Evolutionary conservation across 2,113 vertebrate species (phyloP).

Genomic region (Chaetorhynchus papuensis): DNA sequence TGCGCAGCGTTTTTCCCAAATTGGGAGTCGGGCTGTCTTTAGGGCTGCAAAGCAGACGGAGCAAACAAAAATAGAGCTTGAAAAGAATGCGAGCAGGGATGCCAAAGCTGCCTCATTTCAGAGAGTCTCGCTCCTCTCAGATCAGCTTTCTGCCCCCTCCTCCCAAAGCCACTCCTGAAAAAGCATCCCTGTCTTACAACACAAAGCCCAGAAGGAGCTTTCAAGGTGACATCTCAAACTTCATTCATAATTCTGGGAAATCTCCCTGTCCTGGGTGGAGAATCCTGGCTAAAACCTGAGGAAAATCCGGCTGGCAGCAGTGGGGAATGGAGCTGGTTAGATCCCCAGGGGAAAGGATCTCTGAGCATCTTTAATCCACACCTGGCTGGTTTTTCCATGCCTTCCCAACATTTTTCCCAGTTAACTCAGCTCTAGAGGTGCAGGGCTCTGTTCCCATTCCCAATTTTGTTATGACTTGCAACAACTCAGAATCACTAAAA

Average conservation of each 20-base stretch:
- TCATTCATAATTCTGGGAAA: constrained; percentile 7
- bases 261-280: background rate
- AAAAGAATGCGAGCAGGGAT: constrained; percentile 11
- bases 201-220: background rate
- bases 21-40: constrained; percentile 27
- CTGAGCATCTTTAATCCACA: background rate
- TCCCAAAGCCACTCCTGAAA: background rate
- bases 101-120: constrained; percentile 15
- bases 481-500: background rate
- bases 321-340: background rate
- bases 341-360: background rate
- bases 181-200: background rate
- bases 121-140: background rate
- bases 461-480: background rate
- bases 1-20: constrained; percentile 36
- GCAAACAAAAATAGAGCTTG: constrained; percentile 56
- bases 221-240: background rate
- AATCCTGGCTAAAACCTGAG: background rate
- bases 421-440: background rate
- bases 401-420: background rate
- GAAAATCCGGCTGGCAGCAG: background rate
- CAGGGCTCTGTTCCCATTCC: background rate
- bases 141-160: background rate
- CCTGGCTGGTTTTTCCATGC: background rate
- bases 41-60: constrained; percentile 31